These are phyloP conservation scores for Natator depressus DNA, from an alignment of 2,113 vertebrate genomes.

Conservation along the genomic window DNA sequence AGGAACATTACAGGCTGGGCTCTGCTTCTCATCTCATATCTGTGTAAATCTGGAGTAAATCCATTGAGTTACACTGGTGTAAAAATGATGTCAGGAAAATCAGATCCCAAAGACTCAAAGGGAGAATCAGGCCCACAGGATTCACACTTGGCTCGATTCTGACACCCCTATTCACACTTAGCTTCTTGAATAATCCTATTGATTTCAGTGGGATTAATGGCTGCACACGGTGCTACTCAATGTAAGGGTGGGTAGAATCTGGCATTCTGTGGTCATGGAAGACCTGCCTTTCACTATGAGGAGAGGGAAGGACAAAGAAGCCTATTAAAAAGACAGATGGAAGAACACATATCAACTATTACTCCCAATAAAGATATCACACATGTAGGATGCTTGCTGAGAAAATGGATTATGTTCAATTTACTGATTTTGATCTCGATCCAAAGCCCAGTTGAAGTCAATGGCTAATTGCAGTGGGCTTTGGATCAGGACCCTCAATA, in stretches of 20 bases:
- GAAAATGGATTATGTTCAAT: constrained; percentile 10
- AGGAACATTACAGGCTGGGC: neutral
- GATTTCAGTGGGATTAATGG: constrained; percentile 32
- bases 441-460: neutral
- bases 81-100: neutral
- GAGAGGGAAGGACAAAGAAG: neutral
- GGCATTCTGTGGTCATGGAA: neutral
- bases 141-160: neutral
- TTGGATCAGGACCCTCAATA: neutral
- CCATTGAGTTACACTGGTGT: neutral
- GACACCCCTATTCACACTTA: neutral
- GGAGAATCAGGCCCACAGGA: neutral
- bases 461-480: neutral
- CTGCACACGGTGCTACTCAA: constrained; percentile 4
- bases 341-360: neutral
- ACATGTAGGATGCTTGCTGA: neutral
- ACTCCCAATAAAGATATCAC: neutral
- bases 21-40: neutral
- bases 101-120: neutral
- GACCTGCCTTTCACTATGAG: neutral
- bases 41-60: neutral
- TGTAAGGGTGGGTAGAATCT: constrained; percentile 3
- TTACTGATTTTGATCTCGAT: neutral
- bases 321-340: neutral
- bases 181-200: constrained; percentile 13